phyloP scores from a whole-genome alignment of 2,113 vertebrate species.

The Hymenochirus boettgeri region DNA sequence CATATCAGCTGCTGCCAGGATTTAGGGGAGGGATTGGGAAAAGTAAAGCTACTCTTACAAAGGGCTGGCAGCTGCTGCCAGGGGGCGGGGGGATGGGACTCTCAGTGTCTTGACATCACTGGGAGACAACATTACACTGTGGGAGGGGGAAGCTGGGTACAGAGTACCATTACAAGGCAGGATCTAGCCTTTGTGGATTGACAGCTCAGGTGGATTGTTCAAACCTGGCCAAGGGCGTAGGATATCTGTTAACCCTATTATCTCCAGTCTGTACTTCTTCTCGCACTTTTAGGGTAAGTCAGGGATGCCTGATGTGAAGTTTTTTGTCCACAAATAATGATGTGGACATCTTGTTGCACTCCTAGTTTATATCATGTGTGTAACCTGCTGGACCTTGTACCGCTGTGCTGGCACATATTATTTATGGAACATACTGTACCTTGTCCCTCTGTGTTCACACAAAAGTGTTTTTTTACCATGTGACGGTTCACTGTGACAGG shows the following conservation, averaged over 20 bases:
- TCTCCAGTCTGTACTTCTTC: background rate
- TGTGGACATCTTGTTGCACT: too few species aligned
- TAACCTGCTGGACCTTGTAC: too few species aligned
- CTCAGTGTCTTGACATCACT: background rate
- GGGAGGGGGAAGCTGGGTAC: background rate
- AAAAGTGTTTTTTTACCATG: too few species aligned
- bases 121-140: background rate
- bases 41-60: constrained; percentile 1
- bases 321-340: too few species aligned
- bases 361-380: too few species aligned
- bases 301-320: too few species aligned
- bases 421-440: too few species aligned
- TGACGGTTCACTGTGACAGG: too few species aligned
- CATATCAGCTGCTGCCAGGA: background rate
- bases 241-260: background rate
- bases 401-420: too few species aligned
- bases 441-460: too few species aligned
- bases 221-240: background rate
- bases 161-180: background rate
- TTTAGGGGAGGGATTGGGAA: background rate
- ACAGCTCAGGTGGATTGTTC: background rate
- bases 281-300: background rate
- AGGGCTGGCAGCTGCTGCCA: constrained; percentile 1
- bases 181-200: background rate
- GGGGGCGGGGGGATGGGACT: background rate